phyloP scores from a whole-genome alignment of 2,888 invertebrate genomes.

The Euplexia lucipara region DNA sequence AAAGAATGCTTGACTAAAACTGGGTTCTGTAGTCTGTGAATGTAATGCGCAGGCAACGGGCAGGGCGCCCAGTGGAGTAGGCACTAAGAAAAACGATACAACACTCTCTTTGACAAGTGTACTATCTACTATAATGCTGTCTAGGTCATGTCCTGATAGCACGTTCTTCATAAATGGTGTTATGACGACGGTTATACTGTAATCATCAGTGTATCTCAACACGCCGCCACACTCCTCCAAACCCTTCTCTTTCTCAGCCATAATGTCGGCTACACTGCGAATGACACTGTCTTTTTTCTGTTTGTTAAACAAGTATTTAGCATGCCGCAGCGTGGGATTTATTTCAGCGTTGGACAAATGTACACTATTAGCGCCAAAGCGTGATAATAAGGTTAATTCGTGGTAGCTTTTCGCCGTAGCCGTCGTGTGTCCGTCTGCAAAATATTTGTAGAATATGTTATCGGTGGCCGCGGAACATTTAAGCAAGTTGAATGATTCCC shows the following conservation, averaged over 20 bases:
- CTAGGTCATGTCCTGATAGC: slow-evolving; percentile 52
- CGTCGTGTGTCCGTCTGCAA: slow-evolving; percentile 34
- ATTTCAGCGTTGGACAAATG: slow-evolving; percentile 37
- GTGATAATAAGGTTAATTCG: slow-evolving; percentile 45
- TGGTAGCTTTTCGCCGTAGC: slow-evolving; percentile 55
- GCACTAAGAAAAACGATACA: slow-evolving; percentile 65
- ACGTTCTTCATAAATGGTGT: slow-evolving; percentile 71
- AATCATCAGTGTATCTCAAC: slow-evolving; percentile 31
- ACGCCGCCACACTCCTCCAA: slow-evolving; percentile 50
- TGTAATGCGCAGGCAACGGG: slow-evolving; percentile 70
- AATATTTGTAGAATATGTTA: slow-evolving; percentile 43
- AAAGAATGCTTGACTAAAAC: slow-evolving; percentile 63
- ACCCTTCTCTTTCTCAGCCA: slow-evolving; percentile 36
- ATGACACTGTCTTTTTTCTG: slow-evolving; percentile 23
- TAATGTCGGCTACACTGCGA: slow-evolving; percentile 3
- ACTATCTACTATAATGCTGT: slow-evolving; percentile 66
- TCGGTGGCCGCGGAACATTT: slow-evolving; percentile 64
- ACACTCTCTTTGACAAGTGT: slow-evolving; percentile 51
- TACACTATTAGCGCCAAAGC: slow-evolving; percentile 9
- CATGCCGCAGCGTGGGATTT: slow-evolving; percentile 42
- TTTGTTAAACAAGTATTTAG: slow-evolving; percentile 25
- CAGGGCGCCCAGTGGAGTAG: slow-evolving; percentile 67
- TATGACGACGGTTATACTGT: slow-evolving; percentile 61
- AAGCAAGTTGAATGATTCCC: slow-evolving; percentile 53
- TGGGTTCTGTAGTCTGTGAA: slow-evolving; percentile 50